phyloP scores from a whole-genome alignment of 2,113 vertebrate species.

The Phasianus colchicus region DNA sequence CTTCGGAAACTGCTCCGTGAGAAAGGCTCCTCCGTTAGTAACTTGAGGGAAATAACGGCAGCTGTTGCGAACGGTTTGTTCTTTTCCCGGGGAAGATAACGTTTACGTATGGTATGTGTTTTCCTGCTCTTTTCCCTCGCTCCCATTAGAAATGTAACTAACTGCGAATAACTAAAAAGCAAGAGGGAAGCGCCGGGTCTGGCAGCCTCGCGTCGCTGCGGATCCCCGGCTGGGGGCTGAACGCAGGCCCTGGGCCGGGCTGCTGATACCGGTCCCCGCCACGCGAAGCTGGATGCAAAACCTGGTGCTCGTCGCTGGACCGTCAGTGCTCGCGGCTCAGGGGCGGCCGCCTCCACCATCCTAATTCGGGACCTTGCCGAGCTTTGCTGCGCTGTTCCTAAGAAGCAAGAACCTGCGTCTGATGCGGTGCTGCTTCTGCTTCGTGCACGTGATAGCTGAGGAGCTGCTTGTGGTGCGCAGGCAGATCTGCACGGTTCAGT shows the following conservation, averaged over 20 bases:
- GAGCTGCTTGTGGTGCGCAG: rapidly evolving
- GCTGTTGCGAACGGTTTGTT: background rate
- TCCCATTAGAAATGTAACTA: background rate
- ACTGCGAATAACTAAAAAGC: background rate
- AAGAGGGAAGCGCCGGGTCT: too few species aligned
- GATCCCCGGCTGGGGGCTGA: too few species aligned
- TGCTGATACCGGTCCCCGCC: background rate
- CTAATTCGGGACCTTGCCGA: background rate
- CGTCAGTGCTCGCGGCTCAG: background rate
- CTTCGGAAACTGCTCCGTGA: background rate
- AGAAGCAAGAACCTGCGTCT: background rate
- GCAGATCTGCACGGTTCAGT: background rate
- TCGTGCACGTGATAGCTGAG: background rate
- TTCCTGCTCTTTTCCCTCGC: background rate
- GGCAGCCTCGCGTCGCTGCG: too few species aligned
- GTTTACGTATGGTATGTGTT: rapidly evolving
- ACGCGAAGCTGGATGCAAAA: background rate
- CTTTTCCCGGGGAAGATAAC: background rate
- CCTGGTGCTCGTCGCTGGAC: background rate
- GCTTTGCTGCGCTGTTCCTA: background rate
- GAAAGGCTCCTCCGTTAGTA: background rate
- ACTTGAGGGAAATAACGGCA: background rate
- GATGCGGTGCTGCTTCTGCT: rapidly evolving
- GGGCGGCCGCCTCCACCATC: background rate
- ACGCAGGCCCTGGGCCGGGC: too few species aligned